A percentile compares a stretch with the other conserved stretches of the same genome.
Evolutionary conservation across 2,888 invertebrate genomes (phyloP).

Genomic region (Lissocephala sabroskyi): DNA sequence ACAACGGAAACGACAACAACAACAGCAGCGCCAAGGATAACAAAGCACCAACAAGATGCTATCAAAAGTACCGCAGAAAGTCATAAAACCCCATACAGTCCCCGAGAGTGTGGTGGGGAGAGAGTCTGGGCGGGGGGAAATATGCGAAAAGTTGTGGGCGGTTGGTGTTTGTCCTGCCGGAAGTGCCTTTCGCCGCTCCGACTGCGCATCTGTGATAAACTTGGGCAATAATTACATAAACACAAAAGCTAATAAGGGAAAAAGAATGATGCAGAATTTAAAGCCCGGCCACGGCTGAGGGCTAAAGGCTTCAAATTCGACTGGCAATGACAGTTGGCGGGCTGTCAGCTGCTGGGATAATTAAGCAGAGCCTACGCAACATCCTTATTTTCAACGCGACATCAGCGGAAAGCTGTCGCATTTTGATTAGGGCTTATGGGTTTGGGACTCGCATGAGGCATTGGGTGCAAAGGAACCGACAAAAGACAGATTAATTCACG

Average conservation of each 20-base stretch:
- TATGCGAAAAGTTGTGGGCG: constrained; percentile 4
- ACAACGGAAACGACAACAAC: constrained; percentile 14
- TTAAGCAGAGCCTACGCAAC: constrained; percentile 16
- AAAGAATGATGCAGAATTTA: no score
- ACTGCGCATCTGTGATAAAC: constrained; percentile 48
- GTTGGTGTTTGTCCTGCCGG: no score
- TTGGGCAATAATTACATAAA: constrained; percentile 13
- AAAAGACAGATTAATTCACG: constrained; percentile 23
- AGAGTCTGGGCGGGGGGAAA: not conserved
- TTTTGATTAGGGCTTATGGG: no score
- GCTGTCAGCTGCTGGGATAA: constrained; percentile 28
- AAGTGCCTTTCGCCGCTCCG: no score
- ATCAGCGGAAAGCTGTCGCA: no score
- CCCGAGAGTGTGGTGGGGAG: no score
- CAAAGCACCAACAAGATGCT: not conserved
- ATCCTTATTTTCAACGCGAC: no score
- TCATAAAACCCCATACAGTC: constrained; percentile 24
- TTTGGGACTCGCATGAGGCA: no score
- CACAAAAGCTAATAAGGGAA: constrained; percentile 33
- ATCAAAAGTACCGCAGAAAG: constrained; percentile 39
- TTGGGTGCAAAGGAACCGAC: no score
- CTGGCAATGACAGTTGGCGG: not conserved
- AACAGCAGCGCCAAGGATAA: no score
- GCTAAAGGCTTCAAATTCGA: constrained; percentile 38
- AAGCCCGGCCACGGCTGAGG: constrained; percentile 34